Evolutionary conservation across 2,888 invertebrate species (phyloP).

Genomic region (Prostheceraeus crozeri): DNA sequence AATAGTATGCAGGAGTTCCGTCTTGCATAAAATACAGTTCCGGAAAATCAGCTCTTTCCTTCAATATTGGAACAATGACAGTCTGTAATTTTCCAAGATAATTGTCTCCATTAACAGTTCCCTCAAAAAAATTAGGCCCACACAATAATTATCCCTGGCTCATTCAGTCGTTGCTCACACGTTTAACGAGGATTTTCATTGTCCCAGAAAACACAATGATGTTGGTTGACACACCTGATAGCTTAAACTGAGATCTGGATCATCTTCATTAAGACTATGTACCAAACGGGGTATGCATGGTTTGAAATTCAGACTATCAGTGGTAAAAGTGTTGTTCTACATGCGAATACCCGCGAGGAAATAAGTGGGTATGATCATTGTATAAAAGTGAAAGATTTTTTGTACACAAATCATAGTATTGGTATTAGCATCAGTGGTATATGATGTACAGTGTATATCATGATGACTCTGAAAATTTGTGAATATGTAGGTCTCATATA

Average conservation of each 20-base stretch:
- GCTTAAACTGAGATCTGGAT: conserved; percentile 26
- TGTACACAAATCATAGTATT: no score
- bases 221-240: conserved; percentile 17
- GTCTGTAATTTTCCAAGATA: conserved; percentile 4
- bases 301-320: conserved; percentile 20
- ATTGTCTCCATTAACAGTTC: conserved; percentile 27
- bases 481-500: no score
- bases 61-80: conserved; percentile 10
- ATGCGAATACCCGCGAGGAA: no score
- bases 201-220: conserved; percentile 28
- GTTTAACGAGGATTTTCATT: conserved; percentile 17
- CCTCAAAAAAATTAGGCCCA: conserved; percentile 9
- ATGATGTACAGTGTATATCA: no score
- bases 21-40: no score
- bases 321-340: conserved; percentile 24
- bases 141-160: conserved; percentile 14
- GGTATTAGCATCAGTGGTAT: no score
- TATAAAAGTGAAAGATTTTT: no score
- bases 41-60: no score
- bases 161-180: conserved; percentile 13
- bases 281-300: conserved; percentile 23
- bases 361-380: no score
- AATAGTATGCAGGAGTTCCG: no score
- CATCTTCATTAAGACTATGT: conserved; percentile 10
- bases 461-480: no score